Evolutionary conservation across 2,888 invertebrate species (phyloP).

Genomic region (Caradrina kadenii): DNA sequence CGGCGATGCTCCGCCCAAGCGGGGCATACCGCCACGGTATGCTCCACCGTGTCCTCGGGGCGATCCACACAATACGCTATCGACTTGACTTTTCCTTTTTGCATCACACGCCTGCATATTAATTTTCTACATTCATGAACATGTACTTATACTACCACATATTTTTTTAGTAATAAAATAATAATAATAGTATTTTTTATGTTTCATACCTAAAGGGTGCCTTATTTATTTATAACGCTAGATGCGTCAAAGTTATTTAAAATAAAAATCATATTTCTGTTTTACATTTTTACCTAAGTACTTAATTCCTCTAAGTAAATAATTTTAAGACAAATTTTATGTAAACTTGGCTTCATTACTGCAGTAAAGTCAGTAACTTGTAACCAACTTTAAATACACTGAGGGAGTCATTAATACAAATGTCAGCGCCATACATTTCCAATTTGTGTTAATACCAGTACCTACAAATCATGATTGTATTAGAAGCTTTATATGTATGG

Average conservation of each 20-base stretch:
- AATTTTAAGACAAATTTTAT: not conserved
- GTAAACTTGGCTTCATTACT: not conserved
- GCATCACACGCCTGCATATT: conserved; percentile 30
- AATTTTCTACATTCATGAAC: not conserved
- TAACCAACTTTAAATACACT: conserved; percentile 8
- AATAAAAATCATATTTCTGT: no score
- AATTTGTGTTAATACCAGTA: conserved; percentile 19
- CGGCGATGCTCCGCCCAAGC: no score
- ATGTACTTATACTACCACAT: no score
- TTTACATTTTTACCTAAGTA: no score
- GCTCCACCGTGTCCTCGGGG: no score
- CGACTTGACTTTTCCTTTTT: conserved; percentile 38
- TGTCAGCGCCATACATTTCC: conserved; percentile 19
- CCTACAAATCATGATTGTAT: conserved; percentile 23
- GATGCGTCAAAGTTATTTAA: not conserved
- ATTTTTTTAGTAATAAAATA: no score
- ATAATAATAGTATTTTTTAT: no score
- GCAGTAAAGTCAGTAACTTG: conserved; percentile 3
- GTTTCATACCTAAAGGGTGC: no score
- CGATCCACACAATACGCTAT: conserved; percentile 50
- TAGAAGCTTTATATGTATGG: conserved; percentile 19
- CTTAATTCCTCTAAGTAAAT: no score
- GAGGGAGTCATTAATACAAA: conserved; percentile 36
- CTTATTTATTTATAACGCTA: not conserved
- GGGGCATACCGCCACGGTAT: no score